phyloP scores from a whole-genome alignment of 2,113 vertebrate genomes.

The Larimichthys crocea region DNA sequence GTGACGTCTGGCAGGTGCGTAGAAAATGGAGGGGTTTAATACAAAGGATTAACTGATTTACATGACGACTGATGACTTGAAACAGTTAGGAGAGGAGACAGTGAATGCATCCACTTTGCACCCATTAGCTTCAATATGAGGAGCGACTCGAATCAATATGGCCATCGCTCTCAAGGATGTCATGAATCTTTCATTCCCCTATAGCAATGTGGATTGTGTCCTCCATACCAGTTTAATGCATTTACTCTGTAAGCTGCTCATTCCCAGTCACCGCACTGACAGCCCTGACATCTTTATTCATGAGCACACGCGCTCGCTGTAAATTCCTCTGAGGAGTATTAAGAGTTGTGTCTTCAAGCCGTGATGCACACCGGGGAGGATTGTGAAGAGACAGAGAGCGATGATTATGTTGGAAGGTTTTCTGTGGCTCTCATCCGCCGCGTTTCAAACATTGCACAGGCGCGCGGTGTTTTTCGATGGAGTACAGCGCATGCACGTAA shows the following conservation, averaged over 20 bases:
- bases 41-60: constrained; percentile 67
- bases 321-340: constrained; percentile 79
- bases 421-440: constrained; percentile 40
- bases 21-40: constrained; percentile 53
- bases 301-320: constrained; percentile 73
- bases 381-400: constrained; percentile 53
- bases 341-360: constrained; percentile 73
- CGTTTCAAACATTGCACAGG: constrained; percentile 54
- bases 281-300: constrained; percentile 82
- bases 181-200: constrained; percentile 74
- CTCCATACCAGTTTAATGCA: constrained; percentile 76
- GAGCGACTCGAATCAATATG: constrained; percentile 65
- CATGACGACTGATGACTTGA: constrained; percentile 53
- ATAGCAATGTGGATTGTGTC: constrained; percentile 56
- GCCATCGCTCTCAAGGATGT: constrained; percentile 58
- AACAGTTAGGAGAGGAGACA: constrained; percentile 47
- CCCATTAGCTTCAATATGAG: constrained; percentile 55
- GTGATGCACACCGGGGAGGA: constrained; percentile 63
- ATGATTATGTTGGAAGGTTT: constrained; percentile 53
- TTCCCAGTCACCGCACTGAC: constrained; percentile 74
- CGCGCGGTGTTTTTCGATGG: constrained; percentile 26
- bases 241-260: constrained; percentile 80
- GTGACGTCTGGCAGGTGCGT: constrained; percentile 28
- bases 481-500: background rate
- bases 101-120: constrained; percentile 47